Percentiles rank a stretch among this genome's conserved stretches.
Evolutionary conservation across 2,113 vertebrate genomes (phyloP).

Genomic region (Equus quagga): DNA sequence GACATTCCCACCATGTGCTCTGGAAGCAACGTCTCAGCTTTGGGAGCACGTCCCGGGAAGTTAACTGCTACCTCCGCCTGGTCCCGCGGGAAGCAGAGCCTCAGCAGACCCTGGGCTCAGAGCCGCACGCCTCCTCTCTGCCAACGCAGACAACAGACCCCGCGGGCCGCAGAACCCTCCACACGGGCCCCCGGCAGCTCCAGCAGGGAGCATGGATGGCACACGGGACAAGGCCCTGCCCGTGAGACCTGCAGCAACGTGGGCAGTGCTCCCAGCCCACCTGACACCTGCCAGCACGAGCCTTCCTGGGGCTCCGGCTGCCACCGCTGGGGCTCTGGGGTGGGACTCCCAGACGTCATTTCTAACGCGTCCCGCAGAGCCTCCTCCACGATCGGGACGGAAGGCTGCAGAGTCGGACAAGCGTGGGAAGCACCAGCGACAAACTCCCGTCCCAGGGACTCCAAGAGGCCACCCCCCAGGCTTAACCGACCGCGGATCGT

Average conservation of each 20-base stretch:
- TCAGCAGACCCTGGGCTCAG: no score
- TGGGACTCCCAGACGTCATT: background rate
- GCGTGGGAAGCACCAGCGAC: background rate
- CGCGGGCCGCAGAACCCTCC: background rate
- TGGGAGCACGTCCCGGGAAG: background rate
- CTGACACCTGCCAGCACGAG: background rate
- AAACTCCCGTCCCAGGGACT: background rate
- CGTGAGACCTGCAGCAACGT: rapidly evolving
- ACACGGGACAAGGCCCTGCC: background rate
- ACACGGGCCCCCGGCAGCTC: background rate
- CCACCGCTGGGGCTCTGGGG: background rate
- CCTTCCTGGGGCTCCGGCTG: background rate
- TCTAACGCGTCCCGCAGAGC: background rate
- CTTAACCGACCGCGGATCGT: background rate
- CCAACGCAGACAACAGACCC: background rate
- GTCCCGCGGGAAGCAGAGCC: background rate
- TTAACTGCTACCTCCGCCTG: background rate
- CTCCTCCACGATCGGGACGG: no score
- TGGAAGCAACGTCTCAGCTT: background rate
- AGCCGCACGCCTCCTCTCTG: background rate
- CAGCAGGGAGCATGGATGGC: background rate
- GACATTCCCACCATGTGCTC: rapidly evolving
- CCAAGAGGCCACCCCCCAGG: background rate
- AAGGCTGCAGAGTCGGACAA: background rate
- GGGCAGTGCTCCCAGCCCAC: background rate